Evolutionary conservation across 2,113 vertebrate species (phyloP).

Genomic region (Caretta caretta): DNA sequence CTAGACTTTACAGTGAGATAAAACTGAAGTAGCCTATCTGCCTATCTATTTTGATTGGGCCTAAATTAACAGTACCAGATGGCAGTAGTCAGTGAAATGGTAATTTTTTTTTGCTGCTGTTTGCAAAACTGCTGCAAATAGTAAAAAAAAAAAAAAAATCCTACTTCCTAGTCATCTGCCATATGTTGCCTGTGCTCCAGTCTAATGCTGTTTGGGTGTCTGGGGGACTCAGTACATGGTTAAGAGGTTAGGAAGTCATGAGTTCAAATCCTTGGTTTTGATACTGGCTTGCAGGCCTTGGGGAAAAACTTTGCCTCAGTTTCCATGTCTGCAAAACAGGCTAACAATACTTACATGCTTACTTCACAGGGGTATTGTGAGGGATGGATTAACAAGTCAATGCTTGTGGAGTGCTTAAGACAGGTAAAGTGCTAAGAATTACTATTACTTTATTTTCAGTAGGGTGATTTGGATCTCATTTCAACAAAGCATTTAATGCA

Average conservation of each 20-base stretch:
- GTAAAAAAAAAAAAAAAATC: background rate
- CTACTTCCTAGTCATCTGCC: background rate
- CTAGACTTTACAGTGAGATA: background rate
- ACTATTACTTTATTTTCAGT: background rate
- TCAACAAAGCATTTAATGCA: background rate
- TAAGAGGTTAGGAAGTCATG: background rate
- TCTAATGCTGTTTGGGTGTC: background rate
- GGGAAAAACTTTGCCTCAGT: background rate
- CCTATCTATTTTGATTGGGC: background rate
- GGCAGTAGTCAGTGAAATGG: background rate
- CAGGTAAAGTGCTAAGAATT: background rate
- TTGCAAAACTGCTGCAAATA: background rate
- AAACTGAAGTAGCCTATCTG: background rate
- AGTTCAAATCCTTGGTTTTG: background rate
- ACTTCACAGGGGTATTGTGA: background rate
- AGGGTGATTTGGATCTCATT: background rate
- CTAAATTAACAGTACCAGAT: background rate
- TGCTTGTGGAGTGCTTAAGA: background rate
- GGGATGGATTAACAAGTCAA: background rate
- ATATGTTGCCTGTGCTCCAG: background rate
- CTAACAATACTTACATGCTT: fast-evolving
- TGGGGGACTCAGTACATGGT: background rate
- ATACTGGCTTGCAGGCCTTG: fast-evolving
- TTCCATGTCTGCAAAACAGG: background rate
- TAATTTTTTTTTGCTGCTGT: background rate